phyloP scores from a whole-genome alignment of 2,888 invertebrate species.

The Coremacera marginata region DNA sequence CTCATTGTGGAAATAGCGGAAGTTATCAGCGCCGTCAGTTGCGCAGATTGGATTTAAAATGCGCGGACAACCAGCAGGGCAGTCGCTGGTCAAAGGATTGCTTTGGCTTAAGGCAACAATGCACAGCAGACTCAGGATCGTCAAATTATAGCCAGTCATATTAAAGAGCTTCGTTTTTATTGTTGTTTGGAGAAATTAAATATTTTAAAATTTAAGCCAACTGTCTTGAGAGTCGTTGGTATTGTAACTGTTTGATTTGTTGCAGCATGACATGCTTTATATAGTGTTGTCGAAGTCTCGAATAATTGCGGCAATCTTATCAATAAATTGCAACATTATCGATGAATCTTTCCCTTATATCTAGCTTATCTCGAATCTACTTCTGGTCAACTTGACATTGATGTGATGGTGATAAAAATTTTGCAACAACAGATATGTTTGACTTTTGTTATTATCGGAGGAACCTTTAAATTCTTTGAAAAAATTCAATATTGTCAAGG shows the following conservation, averaged over 20 bases:
- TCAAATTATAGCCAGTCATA: not conserved
- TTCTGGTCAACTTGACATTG: no score
- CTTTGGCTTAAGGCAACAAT: not conserved
- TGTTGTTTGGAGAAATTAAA: not conserved
- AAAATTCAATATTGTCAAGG: no score
- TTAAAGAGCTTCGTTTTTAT: not conserved
- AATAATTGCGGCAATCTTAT: no score
- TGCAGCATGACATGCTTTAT: not conserved
- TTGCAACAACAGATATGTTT: no score
- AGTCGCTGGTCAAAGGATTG: conserved; percentile 29
- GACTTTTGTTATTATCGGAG: no score
- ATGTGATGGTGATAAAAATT: no score
- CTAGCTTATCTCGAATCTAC: no score
- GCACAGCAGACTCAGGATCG: not conserved
- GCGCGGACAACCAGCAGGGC: conserved; percentile 49
- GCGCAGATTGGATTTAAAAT: conserved; percentile 54
- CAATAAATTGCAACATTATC: no score
- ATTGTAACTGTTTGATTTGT: not conserved
- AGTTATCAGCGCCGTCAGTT: conserved; percentile 46
- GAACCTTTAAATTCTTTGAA: no score
- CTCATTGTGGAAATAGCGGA: conserved; percentile 54
- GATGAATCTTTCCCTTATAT: no score
- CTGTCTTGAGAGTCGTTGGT: not conserved
- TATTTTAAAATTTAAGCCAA: not conserved
- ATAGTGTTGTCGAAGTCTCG: not conserved